These are phyloP conservation scores for Tyria jacobaeae DNA, from an alignment of 2,888 invertebrate species.

Conservation along the genomic window DNA sequence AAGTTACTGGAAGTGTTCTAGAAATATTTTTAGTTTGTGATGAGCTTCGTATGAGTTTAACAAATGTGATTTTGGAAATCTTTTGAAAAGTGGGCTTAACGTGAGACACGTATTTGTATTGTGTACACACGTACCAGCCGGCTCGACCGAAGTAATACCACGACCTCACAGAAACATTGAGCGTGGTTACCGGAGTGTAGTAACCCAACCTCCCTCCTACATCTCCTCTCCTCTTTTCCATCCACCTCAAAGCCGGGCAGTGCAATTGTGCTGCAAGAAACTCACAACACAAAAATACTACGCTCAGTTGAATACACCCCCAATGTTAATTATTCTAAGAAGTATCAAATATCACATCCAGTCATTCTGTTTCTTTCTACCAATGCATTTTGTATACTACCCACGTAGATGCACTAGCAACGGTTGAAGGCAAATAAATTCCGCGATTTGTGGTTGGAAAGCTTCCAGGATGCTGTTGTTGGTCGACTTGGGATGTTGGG, in stretches of 20 bases:
- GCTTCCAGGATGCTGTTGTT: slow-evolving; percentile 77
- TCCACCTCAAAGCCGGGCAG: no score
- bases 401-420: slow-evolving; percentile 80
- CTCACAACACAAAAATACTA: no score
- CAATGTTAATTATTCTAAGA: background rate
- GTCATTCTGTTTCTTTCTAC: slow-evolving; percentile 33
- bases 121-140: no score
- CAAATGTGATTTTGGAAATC: background rate
- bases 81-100: no score
- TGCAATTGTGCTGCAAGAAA: no score
- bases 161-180: no score
- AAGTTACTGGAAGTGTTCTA: slow-evolving; percentile 16
- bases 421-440: slow-evolving; percentile 83
- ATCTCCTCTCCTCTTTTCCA: no score
- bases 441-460: slow-evolving; percentile 83
- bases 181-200: no score
- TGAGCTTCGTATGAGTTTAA: background rate
- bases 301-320: no score
- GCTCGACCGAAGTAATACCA: no score
- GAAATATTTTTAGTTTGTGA: background rate
- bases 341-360: slow-evolving; percentile 39
- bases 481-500: slow-evolving; percentile 60
- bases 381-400: slow-evolving; percentile 71
- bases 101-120: no score
- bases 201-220: no score